Base-by-base conservation (phyloP, 1,140 invertebrate genomes). In the Ctenoplectra terminalis region DNA sequence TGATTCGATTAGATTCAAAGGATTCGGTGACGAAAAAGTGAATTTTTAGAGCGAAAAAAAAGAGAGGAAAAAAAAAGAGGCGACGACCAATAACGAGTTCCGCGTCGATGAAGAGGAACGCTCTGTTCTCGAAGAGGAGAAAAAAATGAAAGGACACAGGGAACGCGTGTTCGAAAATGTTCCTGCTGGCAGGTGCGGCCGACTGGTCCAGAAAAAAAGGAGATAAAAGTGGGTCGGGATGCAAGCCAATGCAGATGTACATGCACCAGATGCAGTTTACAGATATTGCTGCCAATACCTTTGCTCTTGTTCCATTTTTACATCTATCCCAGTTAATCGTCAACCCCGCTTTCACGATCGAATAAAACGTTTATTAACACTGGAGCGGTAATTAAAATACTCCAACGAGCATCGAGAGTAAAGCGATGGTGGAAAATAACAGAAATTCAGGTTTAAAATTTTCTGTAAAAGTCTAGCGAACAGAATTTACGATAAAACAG, bases 191-290 rank as follows among this genome's bases (percentile, higher is more conserved):
- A 80, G 77, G 69, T 80, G 69, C 58, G 34, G 77, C 69, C 34
- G 58, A 72, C 77, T 80, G 77, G 69, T 63, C 77, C 77, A 73
- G 77, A 63, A 73, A 80, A 79, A 63, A 80, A 52, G 13, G 34
- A 80, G 46, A 73, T 73, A 73, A 80, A 80, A 80, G 37, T 63
- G 69, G 56, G 58, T 31, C 56, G 69, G 70, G 77, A 80, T 73
- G 77, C 56, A n/a, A 52, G 69, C 77, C 77, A 73, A 80, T 73
- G 70, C 56, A 73, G 77, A 80, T 80, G 77, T 67, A 79, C 54
- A 61, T 50, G 75, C 56, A 72, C 58, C 69, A 60, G 76, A 72
- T 79, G 56, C 76, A 54, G 40, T 71, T 60, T 58, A 78, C 52
- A n/a, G 75, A 71, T 78, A 71, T 78, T 26, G 52, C 64, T 70